Evolutionary conservation across 2,113 vertebrate genomes (phyloP), one percentile per base, ranked within the genome.

Genomic region (Notothenia coriiceps): DNA sequence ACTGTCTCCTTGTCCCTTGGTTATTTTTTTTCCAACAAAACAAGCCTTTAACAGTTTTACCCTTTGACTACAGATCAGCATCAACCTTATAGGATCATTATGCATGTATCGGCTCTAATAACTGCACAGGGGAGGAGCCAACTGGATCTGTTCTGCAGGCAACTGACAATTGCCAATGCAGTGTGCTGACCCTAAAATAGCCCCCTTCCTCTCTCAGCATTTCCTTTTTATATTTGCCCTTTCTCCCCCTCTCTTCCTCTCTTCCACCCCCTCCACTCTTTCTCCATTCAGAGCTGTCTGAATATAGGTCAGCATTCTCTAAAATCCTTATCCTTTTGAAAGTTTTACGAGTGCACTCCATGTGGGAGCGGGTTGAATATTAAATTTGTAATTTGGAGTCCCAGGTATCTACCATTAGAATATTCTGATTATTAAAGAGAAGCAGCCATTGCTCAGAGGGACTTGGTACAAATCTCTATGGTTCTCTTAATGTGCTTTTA

Each of bases 241-340:
- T 71, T 70, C 70, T 29, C 67, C 62, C 67, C 59, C 44, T 2
- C 43, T 60, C 15, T 69, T 20, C 40, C 71, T 44, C 64, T 33
- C 52, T 11, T 5, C 69, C 63, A 40, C 60, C 55, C 56, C 55
- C 59, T 33, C 51, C n/a, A 14, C 74, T 61, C 79, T 60, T 43
- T 25, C 50, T 84, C 63, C 20, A 68, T 85, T 90, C 74, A 78
- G 62, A 82, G 71, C 66, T 7, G 47, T 77, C 55, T 78, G 82
- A 91, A 94, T 93, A 75, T 91, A 90, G 92, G 91, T 94, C 91
- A 93, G 79, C 73, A 10, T 76, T 86, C 78, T 87, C 77, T 79
- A 65, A 91, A 92, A 89, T 85, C 85, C 84, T 91, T 83, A 55
- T 40, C 74, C 82, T 83, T 71, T 86, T 90, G 69, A 90, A 88